These are phyloP conservation scores for Brachionus calyciflorus DNA, from an alignment of 1,140 invertebrate species.

Conservation along the genomic window DNA sequence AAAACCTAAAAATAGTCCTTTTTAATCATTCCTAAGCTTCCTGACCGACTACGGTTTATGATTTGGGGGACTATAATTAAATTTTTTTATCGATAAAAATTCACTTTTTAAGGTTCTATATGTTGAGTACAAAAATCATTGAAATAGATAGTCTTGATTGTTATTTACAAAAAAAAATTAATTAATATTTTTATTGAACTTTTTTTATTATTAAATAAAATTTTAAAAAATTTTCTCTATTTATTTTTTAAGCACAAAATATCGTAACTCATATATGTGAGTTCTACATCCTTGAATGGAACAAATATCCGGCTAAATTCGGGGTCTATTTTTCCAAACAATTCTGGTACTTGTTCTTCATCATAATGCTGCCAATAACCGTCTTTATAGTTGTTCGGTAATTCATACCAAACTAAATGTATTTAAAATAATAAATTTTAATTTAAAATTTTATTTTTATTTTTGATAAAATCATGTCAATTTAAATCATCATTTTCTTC, in stretches of 20 bases:
- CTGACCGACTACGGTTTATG: too few species aligned
- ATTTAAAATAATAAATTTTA: neutral
- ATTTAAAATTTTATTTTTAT: constrained; percentile 23
- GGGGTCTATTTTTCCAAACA: constrained; percentile 31
- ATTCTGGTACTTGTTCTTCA: constrained; percentile 10
- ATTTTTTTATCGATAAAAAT: too few species aligned
- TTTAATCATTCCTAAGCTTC: too few species aligned
- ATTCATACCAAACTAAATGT: constrained; percentile 3
- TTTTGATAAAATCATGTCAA: neutral
- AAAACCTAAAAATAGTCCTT: too few species aligned
- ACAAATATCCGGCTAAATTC: constrained; percentile 9
- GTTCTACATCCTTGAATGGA: constrained; percentile 6
- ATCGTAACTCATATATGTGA: constrained; percentile 3
- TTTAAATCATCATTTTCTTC: constrained; percentile 16
- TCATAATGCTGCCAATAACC: constrained; percentile 19
- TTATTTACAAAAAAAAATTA: too few species aligned
- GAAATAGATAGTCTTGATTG: too few species aligned
- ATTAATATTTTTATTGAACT: too few species aligned
- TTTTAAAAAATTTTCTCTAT: too few species aligned
- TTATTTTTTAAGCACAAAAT: constrained; percentile 21
- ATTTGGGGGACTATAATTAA: too few species aligned
- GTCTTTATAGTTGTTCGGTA: constrained; percentile 7
- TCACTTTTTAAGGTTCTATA: too few species aligned
- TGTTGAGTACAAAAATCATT: too few species aligned
- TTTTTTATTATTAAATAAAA: too few species aligned